phyloP scores from a whole-genome alignment of 2,888 invertebrate species.

The Cosmia pyralina region DNA sequence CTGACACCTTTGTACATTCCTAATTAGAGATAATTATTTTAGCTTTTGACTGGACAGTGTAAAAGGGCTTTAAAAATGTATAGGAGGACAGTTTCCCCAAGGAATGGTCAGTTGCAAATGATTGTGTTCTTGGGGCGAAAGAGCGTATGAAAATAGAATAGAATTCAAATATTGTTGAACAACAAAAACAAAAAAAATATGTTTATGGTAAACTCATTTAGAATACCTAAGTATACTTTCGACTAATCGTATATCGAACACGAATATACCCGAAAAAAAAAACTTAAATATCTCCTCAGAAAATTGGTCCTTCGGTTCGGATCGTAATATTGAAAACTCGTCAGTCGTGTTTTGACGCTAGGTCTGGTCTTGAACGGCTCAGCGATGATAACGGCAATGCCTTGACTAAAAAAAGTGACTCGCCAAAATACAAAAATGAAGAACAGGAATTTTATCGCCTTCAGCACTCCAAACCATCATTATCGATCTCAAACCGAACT shows the following conservation, averaged over 20 bases:
- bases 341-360: too few relatives aligned
- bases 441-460: slow-evolving; percentile 9
- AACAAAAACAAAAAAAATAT: too few relatives aligned
- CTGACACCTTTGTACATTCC: slow-evolving; percentile 68
- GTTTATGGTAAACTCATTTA: not conserved
- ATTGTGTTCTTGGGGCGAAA: not conserved
- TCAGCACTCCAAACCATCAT: slow-evolving; percentile 14
- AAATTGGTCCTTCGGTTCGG: slow-evolving; percentile 4
- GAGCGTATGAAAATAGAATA: not conserved
- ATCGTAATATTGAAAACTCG: not conserved
- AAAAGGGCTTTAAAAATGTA: slow-evolving; percentile 31
- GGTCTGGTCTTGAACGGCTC: too few relatives aligned
- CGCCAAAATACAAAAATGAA: slow-evolving; percentile 5
- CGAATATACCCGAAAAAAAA: not conserved
- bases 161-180: not conserved
- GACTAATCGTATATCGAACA: not conserved
- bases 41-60: slow-evolving; percentile 47
- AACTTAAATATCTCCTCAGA: not conserved
- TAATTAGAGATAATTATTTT: slow-evolving; percentile 63
- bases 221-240: not conserved
- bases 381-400: not conserved
- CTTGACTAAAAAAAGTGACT: not conserved
- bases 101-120: not conserved
- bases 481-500: slow-evolving; percentile 46
- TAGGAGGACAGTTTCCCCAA: slow-evolving; percentile 8